Conservation (phyloP, 92 coral and sea anemone species). For the Galaxea fascicularis region DNA sequence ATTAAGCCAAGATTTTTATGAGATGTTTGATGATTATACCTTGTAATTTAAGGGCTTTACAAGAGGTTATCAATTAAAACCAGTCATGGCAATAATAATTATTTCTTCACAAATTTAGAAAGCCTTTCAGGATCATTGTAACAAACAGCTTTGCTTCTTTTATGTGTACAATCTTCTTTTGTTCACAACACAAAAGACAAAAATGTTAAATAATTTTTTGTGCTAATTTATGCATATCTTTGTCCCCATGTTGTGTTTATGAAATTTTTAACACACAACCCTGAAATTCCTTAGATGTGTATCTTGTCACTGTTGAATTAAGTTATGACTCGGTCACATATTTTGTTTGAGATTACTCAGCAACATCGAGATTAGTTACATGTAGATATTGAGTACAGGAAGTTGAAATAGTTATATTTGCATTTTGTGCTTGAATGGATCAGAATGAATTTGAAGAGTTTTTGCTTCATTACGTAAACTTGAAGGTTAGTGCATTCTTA, state of each 20-base stretch:
- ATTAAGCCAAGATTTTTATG: too few species aligned
- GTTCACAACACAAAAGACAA: neutral
- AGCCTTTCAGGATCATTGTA: neutral
- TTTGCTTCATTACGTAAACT: constrained; percentile 52
- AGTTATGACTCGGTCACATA: neutral
- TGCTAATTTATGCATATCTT: constrained; percentile 29
- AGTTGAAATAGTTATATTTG: constrained; percentile 9
- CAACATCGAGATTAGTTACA: neutral
- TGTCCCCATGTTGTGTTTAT: constrained; percentile 1
- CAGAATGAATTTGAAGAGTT: constrained; percentile 68
- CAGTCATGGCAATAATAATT: neutral
- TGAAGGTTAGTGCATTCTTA: neutral
- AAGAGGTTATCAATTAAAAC: too few species aligned
- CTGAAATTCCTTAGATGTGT: neutral
- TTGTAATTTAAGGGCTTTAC: too few species aligned
- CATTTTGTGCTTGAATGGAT: constrained; percentile 56
- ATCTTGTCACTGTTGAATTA: neutral
- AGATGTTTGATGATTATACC: too few species aligned
- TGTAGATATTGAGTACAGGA: neutral
- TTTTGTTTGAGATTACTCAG: neutral
- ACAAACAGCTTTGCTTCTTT: neutral
- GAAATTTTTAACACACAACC: neutral
- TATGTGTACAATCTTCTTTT: constrained; percentile 17
- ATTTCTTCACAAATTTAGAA: neutral
- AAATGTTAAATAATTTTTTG: neutral